Base-by-base conservation (phyloP, 2,888 invertebrate species). In the Halictus quadricinctus region DNA sequence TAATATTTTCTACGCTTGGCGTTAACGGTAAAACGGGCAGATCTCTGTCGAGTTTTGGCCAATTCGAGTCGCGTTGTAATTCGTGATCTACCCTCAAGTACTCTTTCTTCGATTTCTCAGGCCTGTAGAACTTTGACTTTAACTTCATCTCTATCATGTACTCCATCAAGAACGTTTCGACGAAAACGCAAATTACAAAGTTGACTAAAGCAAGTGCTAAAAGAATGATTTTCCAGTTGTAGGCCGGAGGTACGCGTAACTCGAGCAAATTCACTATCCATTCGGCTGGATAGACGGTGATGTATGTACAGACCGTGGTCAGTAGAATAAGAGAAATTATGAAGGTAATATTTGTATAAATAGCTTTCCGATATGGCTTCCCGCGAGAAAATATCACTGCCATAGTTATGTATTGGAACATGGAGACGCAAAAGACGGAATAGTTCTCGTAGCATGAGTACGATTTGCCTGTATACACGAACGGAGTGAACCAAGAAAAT, bases 381-480 rank as follows among this genome's bases (percentile, higher is more conserved):
- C 97, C 97, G 84, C 96, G 96, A 0, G 97, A 96, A 92, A 96
- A 97, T 60, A 96, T 95, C 79, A 96, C 94, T 1, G 96, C 96
- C 93, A 96, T 95, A 0, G 95, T 95, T 43, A 97, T 95, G 92
- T 97, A 97, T 91, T 97, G 97, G 91, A 96, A 97, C 83, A 96
- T 95, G 0, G 96, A 96, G 0, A 96, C 93, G 1, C 95, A 94
- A 92, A 96, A 97, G 3, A 97, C 95, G 0, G 96, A 95, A 89
- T 96, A 96, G 91, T 96, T 96, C 92, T 97, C 96, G 91, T 95
- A 96, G 69, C 95, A 95, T 7, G 93, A 92, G 73, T 95, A 95
- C 94, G 94, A 12, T 92, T 93, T 87, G 64, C 93, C 87, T 0
- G 91, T 94, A 91, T 90, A 95, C 89, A 90, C 93, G 89, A 94